Evolutionary conservation across 2,888 invertebrate species (phyloP).

Genomic region (Ochropleura plecta): DNA sequence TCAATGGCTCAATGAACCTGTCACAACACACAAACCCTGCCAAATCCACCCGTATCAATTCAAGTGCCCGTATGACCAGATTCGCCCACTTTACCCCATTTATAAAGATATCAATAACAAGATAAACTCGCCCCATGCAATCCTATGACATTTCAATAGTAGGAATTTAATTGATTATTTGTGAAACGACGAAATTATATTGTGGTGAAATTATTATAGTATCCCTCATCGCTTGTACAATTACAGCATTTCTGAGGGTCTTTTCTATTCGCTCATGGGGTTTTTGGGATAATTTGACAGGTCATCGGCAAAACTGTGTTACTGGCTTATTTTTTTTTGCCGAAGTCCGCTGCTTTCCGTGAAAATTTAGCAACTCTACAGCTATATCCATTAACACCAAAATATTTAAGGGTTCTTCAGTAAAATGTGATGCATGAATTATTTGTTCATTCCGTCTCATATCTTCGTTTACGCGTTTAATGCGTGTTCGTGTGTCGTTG

Average conservation of each 20-base stretch:
- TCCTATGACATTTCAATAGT: conserved; percentile 77
- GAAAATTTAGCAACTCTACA: conserved; percentile 8
- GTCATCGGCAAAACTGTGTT: conserved; percentile 4
- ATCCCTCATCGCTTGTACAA: conserved; percentile 70
- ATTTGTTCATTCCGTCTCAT: conserved; percentile 58
- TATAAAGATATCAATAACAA: conserved; percentile 89
- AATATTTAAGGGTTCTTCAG: conserved; percentile 42
- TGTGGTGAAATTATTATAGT: conserved; percentile 75
- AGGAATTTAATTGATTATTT: conserved; percentile 87
- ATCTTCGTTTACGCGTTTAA: conserved; percentile 61
- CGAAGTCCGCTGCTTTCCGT: not conserved
- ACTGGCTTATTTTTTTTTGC: conserved; percentile 9
- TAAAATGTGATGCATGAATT: conserved; percentile 57
- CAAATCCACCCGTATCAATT: conserved; percentile 86
- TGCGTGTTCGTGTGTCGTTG: conserved; percentile 62
- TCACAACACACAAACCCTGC: conserved; percentile 77
- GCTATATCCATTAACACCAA: conserved; percentile 23
- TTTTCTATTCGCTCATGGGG: conserved; percentile 11
- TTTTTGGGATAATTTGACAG: conserved; percentile 38
- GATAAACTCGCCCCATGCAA: conserved; percentile 79
- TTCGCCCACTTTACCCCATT: conserved; percentile 87
- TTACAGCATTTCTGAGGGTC: conserved; percentile 56
- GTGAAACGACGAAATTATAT: conserved; percentile 80
- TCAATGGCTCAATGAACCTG: conserved; percentile 78
- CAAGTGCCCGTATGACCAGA: conserved; percentile 85